A percentile compares a stretch with the other conserved stretches of the same genome.
Conservation (phyloP, 2,888 invertebrate genomes). For the Drosophila subsilvestris region DNA sequence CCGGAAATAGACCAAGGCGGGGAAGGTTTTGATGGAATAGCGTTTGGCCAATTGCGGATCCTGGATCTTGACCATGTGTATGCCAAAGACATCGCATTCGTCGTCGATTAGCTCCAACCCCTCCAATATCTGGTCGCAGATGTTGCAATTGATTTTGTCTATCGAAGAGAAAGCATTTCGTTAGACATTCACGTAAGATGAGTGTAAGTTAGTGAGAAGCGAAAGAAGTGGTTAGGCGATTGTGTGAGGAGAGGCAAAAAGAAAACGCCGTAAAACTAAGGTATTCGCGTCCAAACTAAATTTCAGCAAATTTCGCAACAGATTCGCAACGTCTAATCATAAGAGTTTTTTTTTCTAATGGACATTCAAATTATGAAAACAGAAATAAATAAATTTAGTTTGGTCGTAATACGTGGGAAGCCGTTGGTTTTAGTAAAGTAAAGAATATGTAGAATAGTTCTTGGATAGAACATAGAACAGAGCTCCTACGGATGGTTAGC, state of each 20-base stretch:
- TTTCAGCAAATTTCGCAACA: constrained; percentile 33
- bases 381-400: constrained; percentile 70
- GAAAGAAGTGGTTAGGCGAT: constrained; percentile 35
- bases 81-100: constrained; percentile 96
- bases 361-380: neutral
- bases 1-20: constrained; percentile 95
- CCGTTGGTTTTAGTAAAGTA: constrained; percentile 44
- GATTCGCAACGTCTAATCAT: constrained; percentile 34
- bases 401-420: constrained; percentile 73
- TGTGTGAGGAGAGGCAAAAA: constrained; percentile 36
- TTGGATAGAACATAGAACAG: constrained; percentile 30
- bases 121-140: constrained; percentile 95
- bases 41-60: constrained; percentile 95
- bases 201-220: constrained; percentile 35
- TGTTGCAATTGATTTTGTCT: constrained; percentile 96
- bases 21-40: constrained; percentile 97
- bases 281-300: constrained; percentile 83
- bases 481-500: constrained; percentile 28
- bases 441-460: constrained; percentile 17
- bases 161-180: neutral
- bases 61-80: constrained; percentile 96
- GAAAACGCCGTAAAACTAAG: constrained; percentile 82
- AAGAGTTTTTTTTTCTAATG: neutral
- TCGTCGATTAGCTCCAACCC: constrained; percentile 95
- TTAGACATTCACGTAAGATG: constrained; percentile 11